These are phyloP conservation scores for Antigone vipio DNA, from an alignment of 2,113 vertebrate genomes.

Conservation along the genomic window DNA sequence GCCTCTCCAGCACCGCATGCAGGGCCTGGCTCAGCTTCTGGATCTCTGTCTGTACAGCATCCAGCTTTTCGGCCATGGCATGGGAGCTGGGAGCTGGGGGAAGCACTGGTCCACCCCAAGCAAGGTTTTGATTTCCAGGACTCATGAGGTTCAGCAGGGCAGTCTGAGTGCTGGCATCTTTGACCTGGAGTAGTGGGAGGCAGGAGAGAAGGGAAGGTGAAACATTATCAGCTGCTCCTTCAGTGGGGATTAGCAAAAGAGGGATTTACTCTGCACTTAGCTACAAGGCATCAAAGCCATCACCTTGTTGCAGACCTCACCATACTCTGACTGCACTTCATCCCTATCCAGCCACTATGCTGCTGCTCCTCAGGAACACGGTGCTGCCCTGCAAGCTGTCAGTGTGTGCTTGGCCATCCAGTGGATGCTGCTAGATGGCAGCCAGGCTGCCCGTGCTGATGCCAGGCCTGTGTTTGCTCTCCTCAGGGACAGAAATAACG, in stretches of 20 bases:
- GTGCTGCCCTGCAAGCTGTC: background rate
- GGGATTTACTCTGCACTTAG: background rate
- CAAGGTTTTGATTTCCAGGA: background rate
- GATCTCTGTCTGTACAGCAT: conserved; percentile 73
- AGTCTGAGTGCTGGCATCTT: conserved; percentile 57
- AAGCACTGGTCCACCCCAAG: background rate
- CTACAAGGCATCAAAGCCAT: background rate
- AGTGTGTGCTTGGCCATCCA: background rate
- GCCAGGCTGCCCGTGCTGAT: background rate
- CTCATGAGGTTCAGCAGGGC: background rate
- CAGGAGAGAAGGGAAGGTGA: background rate
- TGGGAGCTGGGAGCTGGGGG: background rate
- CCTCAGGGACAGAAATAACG: background rate
- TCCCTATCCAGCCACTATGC: background rate
- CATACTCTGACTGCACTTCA: background rate
- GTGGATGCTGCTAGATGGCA: background rate
- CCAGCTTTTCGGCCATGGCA: conserved; percentile 69
- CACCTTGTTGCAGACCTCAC: background rate
- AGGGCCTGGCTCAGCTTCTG: conserved; percentile 76
- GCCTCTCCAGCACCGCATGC: conserved; percentile 76
- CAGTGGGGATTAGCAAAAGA: background rate
- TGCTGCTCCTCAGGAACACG: rapidly evolving
- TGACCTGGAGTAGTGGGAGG: conserved; percentile 3
- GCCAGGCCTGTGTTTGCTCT: background rate
- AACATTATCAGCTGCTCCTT: background rate